Base-by-base conservation (phyloP, 1,140 invertebrate genomes). In the Liolophura sinensis region DNA sequence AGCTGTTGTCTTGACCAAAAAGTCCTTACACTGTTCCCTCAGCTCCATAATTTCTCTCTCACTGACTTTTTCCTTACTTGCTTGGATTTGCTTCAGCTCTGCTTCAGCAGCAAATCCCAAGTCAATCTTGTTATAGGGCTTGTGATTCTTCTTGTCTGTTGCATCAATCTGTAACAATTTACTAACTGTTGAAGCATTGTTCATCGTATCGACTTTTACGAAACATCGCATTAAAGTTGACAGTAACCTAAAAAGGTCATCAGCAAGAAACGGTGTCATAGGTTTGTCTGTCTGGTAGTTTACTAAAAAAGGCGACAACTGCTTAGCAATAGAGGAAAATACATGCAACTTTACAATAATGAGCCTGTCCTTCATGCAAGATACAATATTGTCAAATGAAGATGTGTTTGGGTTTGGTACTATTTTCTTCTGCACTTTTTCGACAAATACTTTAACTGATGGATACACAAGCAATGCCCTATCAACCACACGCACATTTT, bases 211-310 rank as follows among this genome's bases (percentile, higher is more conserved):
- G 4, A 15, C n/a, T 31, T 62, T 69, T 1, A 68, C 20, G 31
- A 65, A 65, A 0, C 55, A 15, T 24, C 27, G 52, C 63, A 72
- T 65, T 0, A 69, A 16, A 27, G 1, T 1, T 46, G 24, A 57
- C 1, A 62, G 31, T 1, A 60, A 1, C 3, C 12, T 16, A n/a
- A 31, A n/a, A 11, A 73, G 31, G 18, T 71, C 64, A 40, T 40
- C 16, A n/a, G 14, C 22, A n/a, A 73, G 18, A 54, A 69, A 69
- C n/a, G 63, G 62, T 1, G 67, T 18, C 40, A 73, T 54, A n/a
- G 72, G 67, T 22, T 20, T 40, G 46, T 71, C 56, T 1, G 60
- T 59, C 60, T 68, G 70, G 54, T 59, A 74, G 9, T 24, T 31
- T 12, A 24, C 27, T 6, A 73, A 57, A 56, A 74, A 76, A 15